Base-by-base conservation (phyloP, 2,797 vertebrate genomes). In the Takifugu rubripes region DNA sequence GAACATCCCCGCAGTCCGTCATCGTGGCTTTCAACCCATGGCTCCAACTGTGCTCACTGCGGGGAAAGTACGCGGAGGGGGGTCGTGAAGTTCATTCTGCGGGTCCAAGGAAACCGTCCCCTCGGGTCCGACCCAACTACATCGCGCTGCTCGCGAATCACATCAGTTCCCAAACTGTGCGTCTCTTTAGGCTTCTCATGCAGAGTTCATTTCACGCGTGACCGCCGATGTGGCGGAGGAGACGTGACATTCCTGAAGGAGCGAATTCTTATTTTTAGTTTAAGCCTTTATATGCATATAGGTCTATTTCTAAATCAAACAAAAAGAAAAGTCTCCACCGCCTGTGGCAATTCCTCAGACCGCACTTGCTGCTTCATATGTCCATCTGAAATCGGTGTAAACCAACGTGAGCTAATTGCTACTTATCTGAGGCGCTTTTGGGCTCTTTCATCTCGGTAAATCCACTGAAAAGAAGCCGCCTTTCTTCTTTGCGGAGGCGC, bases 21-120 rank as follows among this genome's bases (percentile, higher is more conserved):
- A 61, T 63, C 50, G 64, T 61, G 52, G 59, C 66, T 69, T 83
- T 89, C 88, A 90, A 87, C 87, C 88, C 87, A 89, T 90, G 80
- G 74, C 74, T 82, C 25, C 51, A 31, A 50, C 66, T 29, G 83
- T 80, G 70, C 61, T 77, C 46, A 81, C 1, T 11, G 81, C 77
- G 42, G 77, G 69, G 60, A 79, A 81, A 83, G 75, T 82, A 27
- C 70, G 59, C 64, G 43, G 55, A 68, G 46, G 2, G 2, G 51
- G 48, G 25, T 65, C 11, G 50, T 47, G 9, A 73, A 82, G 70
- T 85, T 85, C 86, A 89, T 86, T 43, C 25, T 56, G 16, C 9
- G 44, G 66, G 75, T 78, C 63, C 74, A 54, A 56, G 15, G n/a
- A 7, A 2, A 62, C 54, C 64, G 59, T 59, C 66, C 54, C 56